Evolutionary conservation across 2,797 vertebrate genomes (phyloP).

Genomic region (Gymnoscopelus braueri): DNA sequence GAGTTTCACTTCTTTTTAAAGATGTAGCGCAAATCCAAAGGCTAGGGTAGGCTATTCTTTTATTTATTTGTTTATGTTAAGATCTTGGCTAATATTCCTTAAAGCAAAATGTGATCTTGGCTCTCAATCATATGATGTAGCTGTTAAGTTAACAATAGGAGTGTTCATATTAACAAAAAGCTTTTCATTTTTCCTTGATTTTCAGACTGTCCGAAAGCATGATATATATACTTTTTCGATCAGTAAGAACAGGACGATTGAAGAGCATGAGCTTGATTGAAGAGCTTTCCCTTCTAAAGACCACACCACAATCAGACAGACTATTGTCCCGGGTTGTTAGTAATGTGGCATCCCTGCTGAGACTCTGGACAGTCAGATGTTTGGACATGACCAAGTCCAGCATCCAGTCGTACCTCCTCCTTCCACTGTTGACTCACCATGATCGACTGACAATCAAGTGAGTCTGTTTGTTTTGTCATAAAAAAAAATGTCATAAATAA

Average conservation of each 20-base stretch:
- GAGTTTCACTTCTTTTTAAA: constrained; percentile 42
- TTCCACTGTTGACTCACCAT: constrained; percentile 46
- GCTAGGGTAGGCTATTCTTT: constrained; percentile 40
- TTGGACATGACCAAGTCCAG: constrained; percentile 57
- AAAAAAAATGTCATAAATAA: no score
- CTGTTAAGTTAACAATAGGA: neutral
- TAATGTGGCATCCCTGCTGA: constrained; percentile 54
- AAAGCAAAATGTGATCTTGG: no score
- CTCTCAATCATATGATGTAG: no score
- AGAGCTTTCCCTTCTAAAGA: constrained; percentile 40
- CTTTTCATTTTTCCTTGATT: neutral
- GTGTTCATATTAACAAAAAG: neutral
- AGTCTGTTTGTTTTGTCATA: neutral
- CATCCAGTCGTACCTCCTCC: constrained; percentile 42
- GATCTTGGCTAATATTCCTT: neutral
- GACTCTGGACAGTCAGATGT: constrained; percentile 42
- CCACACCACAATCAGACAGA: neutral
- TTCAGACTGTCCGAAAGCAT: constrained; percentile 22
- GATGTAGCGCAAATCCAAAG: constrained; percentile 32
- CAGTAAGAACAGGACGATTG: constrained; percentile 18
- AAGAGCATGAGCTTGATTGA: constrained; percentile 10
- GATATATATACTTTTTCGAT: constrained; percentile 23
- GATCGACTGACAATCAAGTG: constrained; percentile 47
- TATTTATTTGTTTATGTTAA: neutral
- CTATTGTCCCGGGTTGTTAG: constrained; percentile 36